Evolutionary conservation across 37 sponge, comb jelly and placozoan genomes (phyloP).

Genomic region (Aphrocallistes beatrix): DNA sequence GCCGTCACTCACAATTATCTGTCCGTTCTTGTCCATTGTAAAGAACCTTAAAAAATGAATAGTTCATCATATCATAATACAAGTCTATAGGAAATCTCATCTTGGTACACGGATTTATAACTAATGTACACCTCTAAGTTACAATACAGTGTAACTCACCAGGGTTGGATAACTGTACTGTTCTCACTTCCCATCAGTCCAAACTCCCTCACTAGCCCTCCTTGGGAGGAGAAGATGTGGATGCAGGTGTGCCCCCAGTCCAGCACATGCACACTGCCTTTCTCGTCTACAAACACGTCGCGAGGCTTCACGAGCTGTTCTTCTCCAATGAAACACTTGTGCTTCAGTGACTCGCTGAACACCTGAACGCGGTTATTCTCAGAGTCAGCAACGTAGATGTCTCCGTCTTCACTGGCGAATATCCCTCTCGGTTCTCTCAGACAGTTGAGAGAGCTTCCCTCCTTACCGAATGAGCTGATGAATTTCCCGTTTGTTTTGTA

Average conservation of each 20-base stretch:
- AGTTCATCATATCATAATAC: background rate
- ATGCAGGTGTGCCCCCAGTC: background rate
- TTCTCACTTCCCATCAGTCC: background rate
- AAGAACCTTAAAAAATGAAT: background rate
- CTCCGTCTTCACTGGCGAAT: background rate
- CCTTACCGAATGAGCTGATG: background rate
- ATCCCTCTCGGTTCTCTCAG: constrained; percentile 13
- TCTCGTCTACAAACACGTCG: constrained; percentile 8
- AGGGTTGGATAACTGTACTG: background rate
- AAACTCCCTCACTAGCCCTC: constrained; percentile 7
- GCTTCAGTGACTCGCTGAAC: background rate
- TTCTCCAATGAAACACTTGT: constrained; percentile 8
- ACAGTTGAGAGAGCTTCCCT: background rate
- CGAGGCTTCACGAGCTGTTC: background rate
- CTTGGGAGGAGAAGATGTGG: background rate
- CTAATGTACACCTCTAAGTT: background rate
- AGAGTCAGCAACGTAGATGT: background rate
- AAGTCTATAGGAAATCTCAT: too few species aligned
- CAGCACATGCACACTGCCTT: background rate
- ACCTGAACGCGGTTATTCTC: background rate
- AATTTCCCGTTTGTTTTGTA: constrained; percentile 16
- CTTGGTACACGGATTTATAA: background rate
- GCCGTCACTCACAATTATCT: background rate
- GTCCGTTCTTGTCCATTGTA: background rate
- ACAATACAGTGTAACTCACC: background rate